A percentile compares a stretch with the other conserved stretches of the same genome.
phyloP scores from a whole-genome alignment of 2,888 invertebrate species.

The Cheilosia impressa region DNA sequence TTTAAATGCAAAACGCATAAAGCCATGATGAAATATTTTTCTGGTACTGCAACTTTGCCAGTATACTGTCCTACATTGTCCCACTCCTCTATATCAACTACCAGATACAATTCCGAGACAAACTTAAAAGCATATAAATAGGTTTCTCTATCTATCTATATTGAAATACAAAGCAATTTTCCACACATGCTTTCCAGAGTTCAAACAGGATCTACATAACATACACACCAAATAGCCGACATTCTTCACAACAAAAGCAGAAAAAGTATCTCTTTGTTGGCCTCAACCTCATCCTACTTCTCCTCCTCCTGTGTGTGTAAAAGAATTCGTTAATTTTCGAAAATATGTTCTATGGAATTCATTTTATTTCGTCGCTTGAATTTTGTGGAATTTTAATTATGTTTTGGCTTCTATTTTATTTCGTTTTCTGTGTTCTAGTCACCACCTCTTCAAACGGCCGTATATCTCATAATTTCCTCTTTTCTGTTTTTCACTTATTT shows the following conservation, averaged over 20 bases:
- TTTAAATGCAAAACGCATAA: too few relatives aligned
- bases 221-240: constrained; percentile 30
- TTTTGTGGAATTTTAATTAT: constrained; percentile 77
- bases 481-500: constrained; percentile 29
- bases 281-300: not conserved
- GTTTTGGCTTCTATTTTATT: constrained; percentile 74
- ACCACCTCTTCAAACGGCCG: constrained; percentile 48
- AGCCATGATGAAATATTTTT: too few relatives aligned
- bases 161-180: constrained; percentile 44
- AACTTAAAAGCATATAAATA: constrained; percentile 53
- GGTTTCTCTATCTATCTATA: constrained; percentile 30
- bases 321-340: constrained; percentile 75
- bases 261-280: constrained; percentile 23
- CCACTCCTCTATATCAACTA: too few relatives aligned
- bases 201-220: constrained; percentile 58
- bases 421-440: constrained; percentile 49
- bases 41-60: not conserved
- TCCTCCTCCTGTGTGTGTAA: constrained; percentile 31
- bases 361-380: constrained; percentile 75
- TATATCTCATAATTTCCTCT: constrained; percentile 70
- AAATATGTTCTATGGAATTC: constrained; percentile 74
- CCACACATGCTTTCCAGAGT: constrained; percentile 64
- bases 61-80: too few relatives aligned
- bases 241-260: constrained; percentile 48
- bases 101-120: too few relatives aligned